Conservation (phyloP, 2,797 vertebrate genomes). For the Sebastiscus albofasciatus region DNA sequence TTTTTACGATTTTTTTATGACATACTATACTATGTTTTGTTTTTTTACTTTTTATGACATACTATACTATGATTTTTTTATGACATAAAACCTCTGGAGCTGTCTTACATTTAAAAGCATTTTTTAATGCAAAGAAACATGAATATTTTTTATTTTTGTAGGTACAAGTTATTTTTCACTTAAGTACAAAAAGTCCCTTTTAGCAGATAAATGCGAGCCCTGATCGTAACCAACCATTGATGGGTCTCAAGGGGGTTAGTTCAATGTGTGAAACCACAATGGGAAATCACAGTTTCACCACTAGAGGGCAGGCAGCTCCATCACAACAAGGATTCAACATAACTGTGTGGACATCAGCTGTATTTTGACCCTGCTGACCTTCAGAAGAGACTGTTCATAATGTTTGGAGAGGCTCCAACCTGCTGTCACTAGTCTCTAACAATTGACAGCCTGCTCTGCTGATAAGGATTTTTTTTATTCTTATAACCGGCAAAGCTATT, state of each 20-base stretch:
- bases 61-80: not conserved
- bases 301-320: slow-evolving; percentile 48
- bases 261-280: not conserved
- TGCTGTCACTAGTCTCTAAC: slow-evolving; percentile 49
- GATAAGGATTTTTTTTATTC: slow-evolving; percentile 5
- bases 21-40: not conserved
- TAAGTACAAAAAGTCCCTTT: not conserved
- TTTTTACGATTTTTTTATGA: not conserved
- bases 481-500: slow-evolving; percentile 33
- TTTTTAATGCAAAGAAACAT: not conserved
- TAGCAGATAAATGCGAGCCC: not conserved
- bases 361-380: not conserved
- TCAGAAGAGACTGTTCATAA: not conserved
- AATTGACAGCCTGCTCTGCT: slow-evolving; percentile 41
- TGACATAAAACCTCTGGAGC: not conserved
- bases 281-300: slow-evolving; percentile 6
- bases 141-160: not conserved
- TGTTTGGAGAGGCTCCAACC: slow-evolving; percentile 42
- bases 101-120: not conserved
- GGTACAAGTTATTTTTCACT: no score
- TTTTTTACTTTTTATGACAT: not conserved
- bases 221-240: not conserved
- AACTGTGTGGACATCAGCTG: not conserved
- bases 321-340: not conserved
- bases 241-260: not conserved